Evolutionary conservation across 2,113 vertebrate genomes (phyloP).

Genomic region (Octodon degus): DNA sequence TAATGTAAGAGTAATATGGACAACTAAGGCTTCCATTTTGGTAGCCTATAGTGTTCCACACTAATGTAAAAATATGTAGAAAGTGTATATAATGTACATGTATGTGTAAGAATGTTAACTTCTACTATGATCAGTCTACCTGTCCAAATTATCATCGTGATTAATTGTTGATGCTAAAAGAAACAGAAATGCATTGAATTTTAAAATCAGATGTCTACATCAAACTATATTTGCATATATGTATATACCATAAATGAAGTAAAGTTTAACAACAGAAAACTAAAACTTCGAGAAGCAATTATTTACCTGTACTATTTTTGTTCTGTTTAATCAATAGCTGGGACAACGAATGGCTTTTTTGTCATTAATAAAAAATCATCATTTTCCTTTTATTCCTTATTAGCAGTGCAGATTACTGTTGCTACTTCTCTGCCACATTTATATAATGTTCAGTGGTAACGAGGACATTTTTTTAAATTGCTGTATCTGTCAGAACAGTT

Average conservation of each 20-base stretch:
- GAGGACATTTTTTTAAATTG: neutral
- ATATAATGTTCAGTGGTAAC: neutral
- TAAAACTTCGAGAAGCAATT: neutral
- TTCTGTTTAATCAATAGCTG: neutral
- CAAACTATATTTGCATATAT: neutral
- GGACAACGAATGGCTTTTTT: neutral
- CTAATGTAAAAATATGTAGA: neutral
- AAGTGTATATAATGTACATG: neutral
- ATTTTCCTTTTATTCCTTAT: neutral
- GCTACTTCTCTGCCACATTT: neutral
- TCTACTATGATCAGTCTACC: neutral
- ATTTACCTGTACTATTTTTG: neutral
- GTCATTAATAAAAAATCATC: neutral
- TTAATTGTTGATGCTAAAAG: conserved; percentile 7
- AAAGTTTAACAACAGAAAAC: neutral
- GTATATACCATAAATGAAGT: neutral
- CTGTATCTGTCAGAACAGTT: neutral
- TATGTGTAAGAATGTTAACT: neutral
- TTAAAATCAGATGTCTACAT: neutral
- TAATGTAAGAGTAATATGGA: neutral
- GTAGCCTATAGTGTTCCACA: neutral
- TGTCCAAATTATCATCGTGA: conserved; percentile 10
- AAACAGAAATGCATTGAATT: neutral
- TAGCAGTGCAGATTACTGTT: neutral
- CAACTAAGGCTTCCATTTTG: neutral